phyloP scores from a whole-genome alignment of 1,140 invertebrate species.

The Pogonognathellus flavescens region DNA sequence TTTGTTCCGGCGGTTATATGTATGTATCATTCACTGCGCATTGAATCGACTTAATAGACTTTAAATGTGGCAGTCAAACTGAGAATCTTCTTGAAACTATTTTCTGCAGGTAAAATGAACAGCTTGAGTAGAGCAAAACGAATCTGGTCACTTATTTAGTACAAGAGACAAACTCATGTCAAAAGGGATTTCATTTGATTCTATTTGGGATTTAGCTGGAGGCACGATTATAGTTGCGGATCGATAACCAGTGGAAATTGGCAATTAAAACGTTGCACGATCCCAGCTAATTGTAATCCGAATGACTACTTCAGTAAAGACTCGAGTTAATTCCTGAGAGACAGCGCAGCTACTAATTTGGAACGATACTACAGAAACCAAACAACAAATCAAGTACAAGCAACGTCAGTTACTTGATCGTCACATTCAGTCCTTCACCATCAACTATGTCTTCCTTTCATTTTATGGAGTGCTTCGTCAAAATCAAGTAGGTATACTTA shows the following conservation, averaged over 20 bases:
- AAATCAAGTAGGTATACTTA: neutral
- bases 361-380: neutral
- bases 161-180: neutral
- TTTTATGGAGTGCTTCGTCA: neutral
- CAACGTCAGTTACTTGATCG: too few species aligned
- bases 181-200: neutral
- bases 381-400: neutral
- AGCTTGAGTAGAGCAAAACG: too few species aligned
- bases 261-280: slow-evolving; percentile 40
- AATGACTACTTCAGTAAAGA: slow-evolving; percentile 1
- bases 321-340: slow-evolving; percentile 20
- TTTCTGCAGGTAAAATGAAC: too few species aligned
- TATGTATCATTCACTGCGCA: too few species aligned
- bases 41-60: too few species aligned
- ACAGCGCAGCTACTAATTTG: neutral
- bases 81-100: too few species aligned
- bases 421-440: too few species aligned
- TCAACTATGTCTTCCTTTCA: too few species aligned
- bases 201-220: slow-evolving; percentile 9
- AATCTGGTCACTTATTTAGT: too few species aligned
- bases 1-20: too few species aligned
- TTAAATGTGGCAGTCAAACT: too few species aligned
- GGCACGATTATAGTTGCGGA: neutral
- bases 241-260: slow-evolving; percentile 42
- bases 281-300: slow-evolving; percentile 43